Conservation (phyloP, 2,797 vertebrate species). For the Gobionotothen gibberifrons region DNA sequence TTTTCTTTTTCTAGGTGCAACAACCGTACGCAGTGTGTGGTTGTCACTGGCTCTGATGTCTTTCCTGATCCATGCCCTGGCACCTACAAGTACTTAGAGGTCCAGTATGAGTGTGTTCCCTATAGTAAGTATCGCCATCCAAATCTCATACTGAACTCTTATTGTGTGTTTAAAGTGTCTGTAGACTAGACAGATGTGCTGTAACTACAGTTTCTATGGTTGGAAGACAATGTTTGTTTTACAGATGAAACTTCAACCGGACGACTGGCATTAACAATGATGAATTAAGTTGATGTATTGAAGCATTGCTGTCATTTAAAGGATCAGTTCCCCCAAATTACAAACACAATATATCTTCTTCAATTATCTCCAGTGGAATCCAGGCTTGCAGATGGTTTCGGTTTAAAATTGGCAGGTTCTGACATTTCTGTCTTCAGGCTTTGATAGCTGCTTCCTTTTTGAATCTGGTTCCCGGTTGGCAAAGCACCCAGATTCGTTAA, state of each 20-base stretch:
- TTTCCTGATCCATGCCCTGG: constrained; percentile 99
- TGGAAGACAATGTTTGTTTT: constrained; percentile 37
- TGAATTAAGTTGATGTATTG: constrained; percentile 14
- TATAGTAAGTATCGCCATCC: constrained; percentile 96
- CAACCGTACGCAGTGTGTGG: constrained; percentile 99
- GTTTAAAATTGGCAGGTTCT: constrained; percentile 14
- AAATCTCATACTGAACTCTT: constrained; percentile 75
- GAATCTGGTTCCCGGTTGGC: constrained; percentile 8
- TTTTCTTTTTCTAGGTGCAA: constrained; percentile 92
- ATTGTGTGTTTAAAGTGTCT: constrained; percentile 53
- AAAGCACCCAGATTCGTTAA: constrained; percentile 15
- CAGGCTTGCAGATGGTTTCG: constrained; percentile 20
- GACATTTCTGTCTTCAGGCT: constrained; percentile 13
- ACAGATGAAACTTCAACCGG: constrained; percentile 38
- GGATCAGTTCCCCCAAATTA: constrained; percentile 34
- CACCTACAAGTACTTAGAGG: constrained; percentile 99
- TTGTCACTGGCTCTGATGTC: constrained; percentile 98
- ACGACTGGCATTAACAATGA: constrained; percentile 25
- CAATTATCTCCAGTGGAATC: constrained; percentile 27
- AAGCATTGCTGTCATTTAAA: constrained; percentile 41
- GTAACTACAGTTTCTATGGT: constrained; percentile 38
- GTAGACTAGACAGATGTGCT: constrained; percentile 48
- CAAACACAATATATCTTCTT: neutral
- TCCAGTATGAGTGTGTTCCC: constrained; percentile 99
- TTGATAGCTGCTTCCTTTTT: constrained; percentile 25